phyloP scores from a whole-genome alignment of 2,113 vertebrate species.

The Sprattus sprattus region DNA sequence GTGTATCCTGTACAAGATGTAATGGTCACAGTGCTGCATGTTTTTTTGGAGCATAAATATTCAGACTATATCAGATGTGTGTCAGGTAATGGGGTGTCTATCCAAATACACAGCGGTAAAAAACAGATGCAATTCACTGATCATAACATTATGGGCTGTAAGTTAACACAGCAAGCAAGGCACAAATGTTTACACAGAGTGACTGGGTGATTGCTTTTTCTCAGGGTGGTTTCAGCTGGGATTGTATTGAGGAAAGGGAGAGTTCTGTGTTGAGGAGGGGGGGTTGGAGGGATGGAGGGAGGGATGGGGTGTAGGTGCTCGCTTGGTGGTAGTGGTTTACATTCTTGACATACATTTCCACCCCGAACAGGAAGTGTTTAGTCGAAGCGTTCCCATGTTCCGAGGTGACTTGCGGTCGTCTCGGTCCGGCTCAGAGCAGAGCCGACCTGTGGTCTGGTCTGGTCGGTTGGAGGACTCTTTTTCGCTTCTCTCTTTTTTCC shows the following conservation, averaged over 20 bases:
- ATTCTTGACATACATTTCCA: conserved; percentile 70
- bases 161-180: no score
- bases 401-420: conserved; percentile 66
- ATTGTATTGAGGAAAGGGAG: neutral
- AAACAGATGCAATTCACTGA: no score
- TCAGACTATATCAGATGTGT: no score
- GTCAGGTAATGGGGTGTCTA: no score
- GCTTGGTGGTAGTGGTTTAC: conserved; percentile 47
- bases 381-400: conserved; percentile 65
- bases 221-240: conserved; percentile 1
- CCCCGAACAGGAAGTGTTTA: conserved; percentile 71
- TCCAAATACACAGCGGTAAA: no score
- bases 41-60: no score
- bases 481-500: neutral
- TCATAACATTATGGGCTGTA: no score
- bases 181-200: neutral
- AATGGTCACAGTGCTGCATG: neutral
- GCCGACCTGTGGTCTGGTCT: conserved; percentile 16
- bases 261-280: neutral
- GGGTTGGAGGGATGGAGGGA: conserved; percentile 27
- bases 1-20: neutral
- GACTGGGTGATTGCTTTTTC: neutral
- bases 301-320: conserved; percentile 35
- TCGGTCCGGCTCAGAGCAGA: conserved; percentile 48
- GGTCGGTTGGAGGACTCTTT: neutral